Evolutionary conservation across 2,797 vertebrate genomes (phyloP).

Genomic region (Chrysocyon brachyurus): DNA sequence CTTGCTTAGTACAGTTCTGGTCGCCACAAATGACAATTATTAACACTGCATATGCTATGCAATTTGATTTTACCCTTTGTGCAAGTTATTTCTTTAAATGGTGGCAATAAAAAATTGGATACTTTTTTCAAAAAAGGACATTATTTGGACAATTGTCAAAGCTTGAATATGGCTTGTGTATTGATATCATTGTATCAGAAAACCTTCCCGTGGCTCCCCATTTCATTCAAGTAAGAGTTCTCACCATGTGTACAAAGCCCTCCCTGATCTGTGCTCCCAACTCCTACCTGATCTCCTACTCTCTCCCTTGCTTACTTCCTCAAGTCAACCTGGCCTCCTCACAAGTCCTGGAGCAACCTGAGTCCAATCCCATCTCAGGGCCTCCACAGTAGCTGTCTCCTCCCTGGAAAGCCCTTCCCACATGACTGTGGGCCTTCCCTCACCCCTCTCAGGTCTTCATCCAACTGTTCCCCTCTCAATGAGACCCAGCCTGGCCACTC

Average conservation of each 20-base stretch:
- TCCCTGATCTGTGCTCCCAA: not conserved
- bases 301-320: not conserved
- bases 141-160: slow-evolving; percentile 33
- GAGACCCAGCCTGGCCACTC: not conserved
- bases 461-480: not conserved
- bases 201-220: not conserved
- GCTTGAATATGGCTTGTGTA: not conserved
- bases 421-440: not conserved
- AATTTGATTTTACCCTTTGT: slow-evolving; percentile 55
- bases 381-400: not conserved
- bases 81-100: slow-evolving; percentile 52
- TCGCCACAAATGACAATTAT: not conserved
- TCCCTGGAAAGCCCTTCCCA: not conserved
- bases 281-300: not conserved
- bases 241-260: not conserved
- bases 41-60: not conserved
- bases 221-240: not conserved
- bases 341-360: not conserved
- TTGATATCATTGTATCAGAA: not conserved
- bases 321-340: not conserved
- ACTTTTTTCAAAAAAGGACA: not conserved
- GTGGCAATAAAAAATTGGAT: slow-evolving; percentile 32
- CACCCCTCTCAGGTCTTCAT: not conserved
- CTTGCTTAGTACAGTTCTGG: not conserved
- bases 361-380: not conserved